Evolutionary conservation across 2,888 invertebrate genomes (phyloP), one percentile per base, ranked within the genome.

Genomic region (Phengaris alcon): DNA sequence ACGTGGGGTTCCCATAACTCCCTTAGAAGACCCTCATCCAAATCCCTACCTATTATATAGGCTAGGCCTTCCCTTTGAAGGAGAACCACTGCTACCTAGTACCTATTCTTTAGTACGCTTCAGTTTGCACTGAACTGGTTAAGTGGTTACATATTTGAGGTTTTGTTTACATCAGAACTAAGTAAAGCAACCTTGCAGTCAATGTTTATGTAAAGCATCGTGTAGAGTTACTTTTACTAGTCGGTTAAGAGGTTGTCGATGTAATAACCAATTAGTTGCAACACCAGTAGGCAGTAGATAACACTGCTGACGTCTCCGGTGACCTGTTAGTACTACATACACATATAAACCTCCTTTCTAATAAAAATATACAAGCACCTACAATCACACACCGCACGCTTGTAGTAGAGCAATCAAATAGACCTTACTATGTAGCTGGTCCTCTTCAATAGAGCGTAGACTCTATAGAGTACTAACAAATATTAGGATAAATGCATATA

Each of bases 201-300:
- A 35, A 44, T 64, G 35, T 64, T 64, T 35, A 72, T 72, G 54
- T 52, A 52, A 72, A 72, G 22, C 35, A 35, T 35, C 35, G 35
- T 35, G 35, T 35, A 35, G 35, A 35, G 35, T 12, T 12, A 72
- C 72, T 72, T 64, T 64, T 72, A 70, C 70, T 51, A 35, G 70
- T 35, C 35, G 48, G 12, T 72, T 15, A 52, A 52, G 70, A 48
- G 48, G 52, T 10, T 54, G 72, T 35, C 72, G 52, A 15, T 51
- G 52, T 72, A 72, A 51, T 13, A 48, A 35, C 72, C 69, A 69
- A 69, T 69, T 69, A 52, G 72, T 72, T 72, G 51, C 72, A 54
- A 72, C 72, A 72, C 70, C 72, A 54, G 52, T 70, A 35, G 35
- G 35, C 4, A 35, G 4, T 35, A 35, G 35, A 1, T 35, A 59